Evolutionary conservation across 2,888 invertebrate genomes (phyloP).

Genomic region (Platycheirus rosarum): DNA sequence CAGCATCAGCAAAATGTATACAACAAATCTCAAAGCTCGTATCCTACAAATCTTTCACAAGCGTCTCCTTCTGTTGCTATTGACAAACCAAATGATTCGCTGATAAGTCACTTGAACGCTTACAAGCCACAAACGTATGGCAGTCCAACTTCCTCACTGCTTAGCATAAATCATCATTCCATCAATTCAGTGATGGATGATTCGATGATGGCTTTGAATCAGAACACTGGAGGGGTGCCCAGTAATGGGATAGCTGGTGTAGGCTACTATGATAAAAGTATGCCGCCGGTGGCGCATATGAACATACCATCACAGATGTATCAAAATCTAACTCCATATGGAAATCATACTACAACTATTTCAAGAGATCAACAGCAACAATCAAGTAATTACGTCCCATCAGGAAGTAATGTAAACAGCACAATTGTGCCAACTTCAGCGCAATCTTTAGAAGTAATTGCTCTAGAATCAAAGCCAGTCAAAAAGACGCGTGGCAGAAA

Average conservation of each 20-base stretch:
- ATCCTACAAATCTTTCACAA: conserved; percentile 64
- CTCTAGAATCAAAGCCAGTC: conserved; percentile 59
- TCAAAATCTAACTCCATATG: conserved; percentile 75
- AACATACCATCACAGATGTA: conserved; percentile 83
- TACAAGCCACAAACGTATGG: conserved; percentile 80
- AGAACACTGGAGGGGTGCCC: conserved; percentile 65
- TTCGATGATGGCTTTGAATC: conserved; percentile 78
- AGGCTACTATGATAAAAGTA: conserved; percentile 85
- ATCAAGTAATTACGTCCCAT: conserved; percentile 49
- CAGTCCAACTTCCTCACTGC: conserved; percentile 77
- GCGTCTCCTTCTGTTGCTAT: conserved; percentile 38
- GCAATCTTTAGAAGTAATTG: conserved; percentile 75
- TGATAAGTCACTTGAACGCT: conserved; percentile 78
- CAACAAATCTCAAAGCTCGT: conserved; percentile 72
- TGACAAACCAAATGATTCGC: conserved; percentile 65
- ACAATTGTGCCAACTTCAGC: conserved; percentile 54
- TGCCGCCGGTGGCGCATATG: conserved; percentile 86
- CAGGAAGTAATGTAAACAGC: conserved; percentile 48
- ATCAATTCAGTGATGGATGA: conserved; percentile 77
- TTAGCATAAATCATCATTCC: conserved; percentile 78
- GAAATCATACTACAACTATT: conserved; percentile 60
- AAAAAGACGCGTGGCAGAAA: conserved; percentile 65
- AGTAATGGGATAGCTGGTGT: conserved; percentile 63
- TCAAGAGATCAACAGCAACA: conserved; percentile 73
- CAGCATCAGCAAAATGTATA: conserved; percentile 75